Conservation (phyloP, 1,140 invertebrate genomes). For the Lasaia peninsularis region DNA sequence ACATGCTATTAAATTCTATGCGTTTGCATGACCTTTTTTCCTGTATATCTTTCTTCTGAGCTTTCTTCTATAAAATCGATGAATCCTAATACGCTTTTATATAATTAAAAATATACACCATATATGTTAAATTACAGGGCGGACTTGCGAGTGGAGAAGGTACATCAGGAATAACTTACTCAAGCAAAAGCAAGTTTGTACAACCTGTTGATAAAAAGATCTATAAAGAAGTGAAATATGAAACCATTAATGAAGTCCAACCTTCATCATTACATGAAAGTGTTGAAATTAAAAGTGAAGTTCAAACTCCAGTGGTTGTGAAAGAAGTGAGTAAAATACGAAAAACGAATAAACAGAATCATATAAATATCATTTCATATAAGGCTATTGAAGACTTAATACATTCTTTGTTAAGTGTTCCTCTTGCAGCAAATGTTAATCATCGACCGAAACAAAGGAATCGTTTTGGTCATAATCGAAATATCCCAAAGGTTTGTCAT, state of each 20-base stretch:
- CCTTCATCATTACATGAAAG: conserved; percentile 18
- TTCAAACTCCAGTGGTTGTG: conserved; percentile 40
- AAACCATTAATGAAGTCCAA: conserved; percentile 46
- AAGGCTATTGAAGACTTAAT: conserved; percentile 26
- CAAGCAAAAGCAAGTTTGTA: conserved; percentile 36
- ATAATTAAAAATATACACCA: background rate
- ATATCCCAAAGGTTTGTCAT: too few species aligned
- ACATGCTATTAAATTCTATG: too few species aligned
- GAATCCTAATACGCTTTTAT: too few species aligned
- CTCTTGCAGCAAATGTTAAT: conserved; percentile 24
- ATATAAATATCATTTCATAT: background rate
- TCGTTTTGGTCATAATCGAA: background rate
- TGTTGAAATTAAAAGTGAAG: conserved; percentile 33
- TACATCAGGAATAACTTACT: conserved; percentile 40
- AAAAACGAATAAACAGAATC: conserved; percentile 9
- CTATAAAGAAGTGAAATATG: conserved; percentile 44
- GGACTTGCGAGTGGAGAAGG: conserved; percentile 40
- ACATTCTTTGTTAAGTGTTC: conserved; percentile 31
- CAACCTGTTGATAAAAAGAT: conserved; percentile 36
- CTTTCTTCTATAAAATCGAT: too few species aligned
- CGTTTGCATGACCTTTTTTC: too few species aligned
- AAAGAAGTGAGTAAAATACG: conserved; percentile 61
- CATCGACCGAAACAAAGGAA: conserved; percentile 21
- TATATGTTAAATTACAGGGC: conserved; percentile 34
- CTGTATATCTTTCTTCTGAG: too few species aligned